These are phyloP conservation scores for Drosophila anomalata DNA, from an alignment of 2,888 invertebrate genomes.

Conservation along the genomic window DNA sequence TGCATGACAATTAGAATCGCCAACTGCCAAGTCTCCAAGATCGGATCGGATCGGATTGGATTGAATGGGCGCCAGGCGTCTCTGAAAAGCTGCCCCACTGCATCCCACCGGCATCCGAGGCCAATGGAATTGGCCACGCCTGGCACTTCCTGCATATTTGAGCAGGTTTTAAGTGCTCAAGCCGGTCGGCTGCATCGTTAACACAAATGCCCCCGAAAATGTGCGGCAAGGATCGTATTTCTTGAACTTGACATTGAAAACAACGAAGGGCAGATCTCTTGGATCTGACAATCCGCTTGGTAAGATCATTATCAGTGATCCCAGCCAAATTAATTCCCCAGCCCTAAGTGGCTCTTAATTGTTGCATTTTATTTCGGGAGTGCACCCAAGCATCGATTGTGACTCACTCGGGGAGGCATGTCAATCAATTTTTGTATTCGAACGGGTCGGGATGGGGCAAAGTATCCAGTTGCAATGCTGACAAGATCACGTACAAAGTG, in stretches of 20 bases:
- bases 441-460: slow-evolving; percentile 27
- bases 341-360: slow-evolving; percentile 70
- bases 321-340: slow-evolving; percentile 54
- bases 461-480: slow-evolving; percentile 75
- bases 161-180: slow-evolving; percentile 42
- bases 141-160: slow-evolving; percentile 72
- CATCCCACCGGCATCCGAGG: slow-evolving; percentile 32
- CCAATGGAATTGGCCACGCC: slow-evolving; percentile 67
- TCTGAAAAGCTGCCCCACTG: slow-evolving; percentile 66
- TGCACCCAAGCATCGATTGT: slow-evolving; percentile 53
- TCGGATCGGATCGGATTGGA: slow-evolving; percentile 16
- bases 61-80: slow-evolving; percentile 64
- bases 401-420: slow-evolving; percentile 41
- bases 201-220: slow-evolving; percentile 33
- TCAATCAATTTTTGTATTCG: slow-evolving; percentile 21
- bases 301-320: slow-evolving; percentile 61
- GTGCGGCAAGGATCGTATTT: slow-evolving; percentile 59
- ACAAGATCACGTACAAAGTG: slow-evolving; percentile 76
- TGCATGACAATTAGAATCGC: slow-evolving; percentile 72
- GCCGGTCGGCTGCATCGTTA: slow-evolving; percentile 27
- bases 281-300: slow-evolving; percentile 39
- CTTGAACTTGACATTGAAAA: slow-evolving; percentile 74
- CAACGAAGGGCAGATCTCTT: slow-evolving; percentile 20
- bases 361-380: slow-evolving; percentile 64
- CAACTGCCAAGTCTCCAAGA: slow-evolving; percentile 27